These are phyloP conservation scores for Poeciliopsis prolifica DNA, from an alignment of 2,113 vertebrate genomes.

Conservation along the genomic window DNA sequence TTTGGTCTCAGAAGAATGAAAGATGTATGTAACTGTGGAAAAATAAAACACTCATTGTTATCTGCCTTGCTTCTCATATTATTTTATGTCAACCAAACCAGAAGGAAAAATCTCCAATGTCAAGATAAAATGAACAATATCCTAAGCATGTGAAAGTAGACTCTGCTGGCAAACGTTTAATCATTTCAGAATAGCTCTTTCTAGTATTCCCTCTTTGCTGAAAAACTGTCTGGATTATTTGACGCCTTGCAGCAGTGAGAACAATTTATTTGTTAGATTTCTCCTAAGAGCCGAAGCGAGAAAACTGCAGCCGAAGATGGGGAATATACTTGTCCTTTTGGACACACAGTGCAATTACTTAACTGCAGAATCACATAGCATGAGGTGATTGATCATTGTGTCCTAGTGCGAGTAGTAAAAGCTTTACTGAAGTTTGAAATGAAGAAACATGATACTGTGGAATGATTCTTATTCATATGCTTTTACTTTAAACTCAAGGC, in stretches of 20 bases:
- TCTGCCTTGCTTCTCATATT: not conserved
- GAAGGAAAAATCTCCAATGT: not conserved
- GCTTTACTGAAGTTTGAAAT: conserved; percentile 9
- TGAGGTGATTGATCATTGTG: not conserved
- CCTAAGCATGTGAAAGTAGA: not conserved
- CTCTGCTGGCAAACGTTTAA: not conserved
- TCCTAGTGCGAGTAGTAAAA: conserved; percentile 9
- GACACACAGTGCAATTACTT: conserved; percentile 26
- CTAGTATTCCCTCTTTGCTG: not conserved
- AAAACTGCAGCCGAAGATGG: conserved; percentile 28
- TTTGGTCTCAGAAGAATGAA: not conserved
- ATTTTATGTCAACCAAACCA: not conserved
- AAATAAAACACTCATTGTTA: not conserved
- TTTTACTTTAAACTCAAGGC: not conserved
- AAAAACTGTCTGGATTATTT: conserved; percentile 4
- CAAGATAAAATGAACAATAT: not conserved
- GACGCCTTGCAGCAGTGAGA: conserved; percentile 13
- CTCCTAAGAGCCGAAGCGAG: conserved; percentile 18
- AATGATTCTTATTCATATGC: not conserved
- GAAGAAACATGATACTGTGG: not conserved
- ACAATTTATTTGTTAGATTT: conserved; percentile 19
- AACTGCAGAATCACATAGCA: conserved; percentile 5
- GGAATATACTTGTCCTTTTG: conserved; percentile 20
- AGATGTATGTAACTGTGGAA: not conserved
- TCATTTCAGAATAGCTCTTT: not conserved